Base-by-base conservation (phyloP, 2,888 invertebrate genomes). In the Atrina japonica region DNA sequence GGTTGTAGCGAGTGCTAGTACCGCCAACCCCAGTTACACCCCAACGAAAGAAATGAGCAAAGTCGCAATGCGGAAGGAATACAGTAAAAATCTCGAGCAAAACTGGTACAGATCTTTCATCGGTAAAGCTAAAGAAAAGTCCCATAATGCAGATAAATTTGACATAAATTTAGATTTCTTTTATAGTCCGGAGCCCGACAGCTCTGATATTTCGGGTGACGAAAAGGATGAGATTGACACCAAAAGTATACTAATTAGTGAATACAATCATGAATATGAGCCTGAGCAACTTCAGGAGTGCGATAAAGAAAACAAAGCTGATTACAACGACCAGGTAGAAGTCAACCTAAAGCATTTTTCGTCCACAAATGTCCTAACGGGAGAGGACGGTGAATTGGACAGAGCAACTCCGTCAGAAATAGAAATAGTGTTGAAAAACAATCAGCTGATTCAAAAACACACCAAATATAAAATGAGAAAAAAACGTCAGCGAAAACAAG, bases 391-490 rank as follows among this genome's bases (percentile, higher is more conserved):
- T n/a, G 67, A 72, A 27, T 50, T 69, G 2, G 67, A 71, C 14
- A 25, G 64, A 0, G 49, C 41, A 2, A 64, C 79, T 2, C 67
- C 41, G 2, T 73, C 76, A 1, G 79, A 79, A 40, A 77, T 77
- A 43, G 79, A 79, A 60, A 77, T 79, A 14, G 49, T 79, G 25
- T 29, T 79, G 30, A 75, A 76, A 63, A 72, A 75, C 25, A 73
- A 79, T 41, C 66, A 72, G 47, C 40, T 79, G n/a, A 73, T 75
- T 18, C 71, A 79, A 43, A 71, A 75, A 56, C 68, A 70, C 50
- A 75, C 76, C 1, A 79, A 79, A 55, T 76, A 79, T 52, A 79
- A 79, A 55, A 59, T 79, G 75, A 63, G 47, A 18, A 76, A 75
- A 60, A 77, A 79, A 61, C 73, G 79, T 3, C 55, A 68, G 41